Conservation (phyloP, 2,113 vertebrate genomes). For the Pluvianellus socialis region DNA sequence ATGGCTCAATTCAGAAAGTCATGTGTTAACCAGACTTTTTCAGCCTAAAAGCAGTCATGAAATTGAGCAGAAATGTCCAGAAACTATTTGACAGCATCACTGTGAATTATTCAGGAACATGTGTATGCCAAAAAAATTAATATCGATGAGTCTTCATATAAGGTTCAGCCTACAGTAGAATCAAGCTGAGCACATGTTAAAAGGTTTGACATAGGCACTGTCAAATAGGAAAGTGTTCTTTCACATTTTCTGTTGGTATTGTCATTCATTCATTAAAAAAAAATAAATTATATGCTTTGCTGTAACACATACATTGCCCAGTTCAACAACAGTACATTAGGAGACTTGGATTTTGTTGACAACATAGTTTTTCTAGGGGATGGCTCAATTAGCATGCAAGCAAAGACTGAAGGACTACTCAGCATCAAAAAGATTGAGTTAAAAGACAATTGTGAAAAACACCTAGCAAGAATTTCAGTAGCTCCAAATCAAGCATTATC, state of each 20-base stretch:
- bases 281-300: not conserved
- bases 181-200: not conserved
- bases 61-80: not conserved
- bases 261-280: not conserved
- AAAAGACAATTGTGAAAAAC: not conserved
- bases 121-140: not conserved
- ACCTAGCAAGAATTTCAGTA: constrained; percentile 10
- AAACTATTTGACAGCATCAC: not conserved
- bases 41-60: not conserved
- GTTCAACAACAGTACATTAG: not conserved
- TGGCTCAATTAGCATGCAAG: not conserved
- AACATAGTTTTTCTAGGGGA: not conserved
- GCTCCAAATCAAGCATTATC: constrained; percentile 17
- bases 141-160: not conserved
- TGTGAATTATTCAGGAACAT: not conserved
- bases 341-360: not conserved
- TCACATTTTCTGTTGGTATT: not conserved
- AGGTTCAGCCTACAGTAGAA: not conserved
- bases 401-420: not conserved
- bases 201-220: not conserved
- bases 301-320: not conserved
- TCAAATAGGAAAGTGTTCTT: not conserved
- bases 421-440: not conserved
- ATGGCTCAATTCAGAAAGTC: not conserved
- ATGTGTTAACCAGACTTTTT: not conserved